Evolutionary conservation across 2,888 invertebrate species (phyloP), one percentile per base, ranked within the genome.

Genomic region (Torymus aiolomorphi): DNA sequence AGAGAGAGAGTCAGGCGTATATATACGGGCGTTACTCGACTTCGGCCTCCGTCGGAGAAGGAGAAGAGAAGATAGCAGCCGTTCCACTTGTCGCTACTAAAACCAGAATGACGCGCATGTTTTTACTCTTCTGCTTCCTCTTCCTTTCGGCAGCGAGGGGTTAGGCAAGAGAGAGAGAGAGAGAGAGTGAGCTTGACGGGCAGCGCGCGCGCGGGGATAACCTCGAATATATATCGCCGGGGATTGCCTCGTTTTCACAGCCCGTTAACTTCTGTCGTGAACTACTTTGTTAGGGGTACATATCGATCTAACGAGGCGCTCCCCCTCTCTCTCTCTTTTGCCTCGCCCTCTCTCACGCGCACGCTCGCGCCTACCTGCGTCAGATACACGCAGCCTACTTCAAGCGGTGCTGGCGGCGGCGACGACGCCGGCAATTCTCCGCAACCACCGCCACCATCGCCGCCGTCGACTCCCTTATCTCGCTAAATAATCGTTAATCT

Each of bases 241-340:
- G 67, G 72, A 76, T 80, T 72, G 79, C 63, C 72, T 72, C 76
- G 67, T 72, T 76, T 76, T 80, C 76, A 76, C 72, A 76, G 67
- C 72, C 80, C 72, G 76, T 76, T 80, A 80, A 80, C 67, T 80
- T 80, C 72, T 72, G 76, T 76, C 72, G 76, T 72, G 76, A 80
- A 70, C 80, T 80, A 80, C 76, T 80, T 76, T 76, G 76, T 80
- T 80, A 76, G 56, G 62, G 72, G 62, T 62, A 71, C 70, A 65
- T 76, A 80, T 80, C 66, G 76, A 80, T 80, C 67, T 76, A 67
- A 76, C 76, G 51, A 74, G 76, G 31, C 54, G 61, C 59, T 31
- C 52, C 63, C n/a, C 76, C 49, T 56, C 13, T 16, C 57, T 57
- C 52, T 73, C 49, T 24, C 2, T 2, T 57, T 18, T n/a, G 13